Evolutionary conservation across 2,797 vertebrate genomes (phyloP).

Genomic region (Phyllotis vaccarum): DNA sequence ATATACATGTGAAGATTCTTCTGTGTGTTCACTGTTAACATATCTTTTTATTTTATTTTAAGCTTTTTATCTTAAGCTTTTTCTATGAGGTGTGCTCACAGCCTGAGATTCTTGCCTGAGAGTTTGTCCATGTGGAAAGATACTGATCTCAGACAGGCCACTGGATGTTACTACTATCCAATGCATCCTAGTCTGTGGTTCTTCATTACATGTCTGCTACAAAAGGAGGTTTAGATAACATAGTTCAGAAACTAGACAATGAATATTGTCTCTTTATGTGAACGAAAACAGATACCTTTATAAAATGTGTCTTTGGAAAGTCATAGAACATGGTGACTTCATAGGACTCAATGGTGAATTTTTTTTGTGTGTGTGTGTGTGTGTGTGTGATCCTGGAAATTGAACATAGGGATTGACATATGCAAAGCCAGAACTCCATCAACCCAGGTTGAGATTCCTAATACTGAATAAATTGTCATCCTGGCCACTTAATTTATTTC

Average conservation of each 20-base stretch:
- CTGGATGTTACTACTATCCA: neutral
- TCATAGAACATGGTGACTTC: conserved; percentile 20
- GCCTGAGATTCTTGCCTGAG: neutral
- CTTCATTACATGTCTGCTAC: neutral
- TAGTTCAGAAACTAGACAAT: conserved; percentile 29
- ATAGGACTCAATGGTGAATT: neutral
- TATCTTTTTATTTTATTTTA: neutral
- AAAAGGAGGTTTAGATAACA: conserved; percentile 33
- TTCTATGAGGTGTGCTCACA: neutral
- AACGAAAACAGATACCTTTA: conserved; percentile 36
- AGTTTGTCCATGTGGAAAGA: neutral
- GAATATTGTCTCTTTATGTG: neutral
- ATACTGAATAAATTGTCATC: neutral
- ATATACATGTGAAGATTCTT: neutral
- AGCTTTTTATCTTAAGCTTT: neutral
- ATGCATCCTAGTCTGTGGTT: neutral
- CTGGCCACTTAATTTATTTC: conserved; percentile 2
- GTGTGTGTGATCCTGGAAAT: neutral
- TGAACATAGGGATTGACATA: neutral
- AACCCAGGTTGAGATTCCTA: neutral
- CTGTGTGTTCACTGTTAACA: neutral
- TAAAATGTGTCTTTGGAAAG: conserved; percentile 16
- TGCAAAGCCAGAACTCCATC: neutral
- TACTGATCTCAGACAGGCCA: neutral
- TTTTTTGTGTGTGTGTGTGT: too few relatives aligned